Evolutionary conservation across 2,113 vertebrate genomes (phyloP).

Genomic region (Bubalus kerabau): DNA sequence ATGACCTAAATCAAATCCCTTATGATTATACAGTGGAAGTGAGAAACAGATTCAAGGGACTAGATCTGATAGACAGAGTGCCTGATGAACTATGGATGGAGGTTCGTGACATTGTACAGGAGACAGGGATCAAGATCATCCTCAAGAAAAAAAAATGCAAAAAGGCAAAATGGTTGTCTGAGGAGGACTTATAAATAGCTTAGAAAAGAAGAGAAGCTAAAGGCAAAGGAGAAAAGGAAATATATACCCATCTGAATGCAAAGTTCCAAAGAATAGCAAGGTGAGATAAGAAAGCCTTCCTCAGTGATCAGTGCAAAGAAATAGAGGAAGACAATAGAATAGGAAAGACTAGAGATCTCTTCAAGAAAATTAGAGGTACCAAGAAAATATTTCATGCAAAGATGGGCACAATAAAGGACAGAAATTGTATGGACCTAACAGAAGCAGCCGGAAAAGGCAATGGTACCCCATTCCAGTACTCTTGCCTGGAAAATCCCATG

Average conservation of each 20-base stretch:
- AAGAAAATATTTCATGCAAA: neutral
- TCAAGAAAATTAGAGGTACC: neutral
- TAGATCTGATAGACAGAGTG: neutral
- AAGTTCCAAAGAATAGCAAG: neutral
- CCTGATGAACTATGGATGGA: neutral
- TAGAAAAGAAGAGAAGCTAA: neutral
- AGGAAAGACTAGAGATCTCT: neutral
- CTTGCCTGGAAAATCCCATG: no score
- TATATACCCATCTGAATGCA: neutral
- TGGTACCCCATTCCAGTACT: no score
- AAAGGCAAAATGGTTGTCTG: neutral
- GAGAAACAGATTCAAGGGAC: neutral
- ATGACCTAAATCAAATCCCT: neutral
- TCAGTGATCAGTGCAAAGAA: neutral
- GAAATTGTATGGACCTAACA: neutral
- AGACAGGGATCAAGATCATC: neutral
- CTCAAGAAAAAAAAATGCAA: neutral
- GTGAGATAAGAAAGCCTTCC: neutral
- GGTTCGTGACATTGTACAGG: neutral
- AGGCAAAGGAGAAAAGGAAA: neutral
- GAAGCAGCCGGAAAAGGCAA: neutral
- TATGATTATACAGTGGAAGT: neutral
- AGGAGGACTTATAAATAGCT: neutral
- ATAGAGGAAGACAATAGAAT: neutral
- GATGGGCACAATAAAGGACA: neutral